Evolutionary conservation across 2,888 invertebrate species (phyloP), one percentile per base, ranked within the genome.

Genomic region (Hesperia comma): DNA sequence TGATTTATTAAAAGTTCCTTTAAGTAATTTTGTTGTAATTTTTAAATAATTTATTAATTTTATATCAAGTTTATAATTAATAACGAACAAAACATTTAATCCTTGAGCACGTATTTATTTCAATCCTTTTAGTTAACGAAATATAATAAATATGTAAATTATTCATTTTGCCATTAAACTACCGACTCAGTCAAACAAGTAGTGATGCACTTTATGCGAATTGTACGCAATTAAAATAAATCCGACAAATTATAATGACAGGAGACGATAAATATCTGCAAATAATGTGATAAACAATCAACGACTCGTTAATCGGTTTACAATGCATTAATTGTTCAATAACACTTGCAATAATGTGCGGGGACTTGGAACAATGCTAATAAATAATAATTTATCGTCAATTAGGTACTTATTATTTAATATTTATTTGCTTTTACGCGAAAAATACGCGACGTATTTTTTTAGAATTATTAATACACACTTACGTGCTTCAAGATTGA

Each of bases 311-410:
- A 60, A 60, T 49, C 33, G 49, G 33, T 60, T 60, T 49, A 60
- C 49, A 60, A 60, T 49, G 33, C 60, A 60, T 60, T 60, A 60
- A 60, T 60, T 60, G 19, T 60, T 49, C 33, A 57, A 41, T 14
- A 40, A 43, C 26, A 26, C n/a, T 19, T 21, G 1, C 7, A 41
- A 57, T 7, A 14, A 57, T 19, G 57, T 21, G 19, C 8, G 10
- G 19, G 46, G 10, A 49, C 4, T 49, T 49, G 19, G 4, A 19
- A 49, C 19, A 19, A 19, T 5, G 4, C 10, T 19, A 49, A 49
- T 49, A 19, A 46, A 46, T 46, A 17, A 46, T 12, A 37, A 37
- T 37, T 37, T 37, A 37, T 12, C 12, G n/a, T n/a, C n/a, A n/a
- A n/a, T n/a, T n/a, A n/a, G n/a, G n/a, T n/a, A n/a, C n/a, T n/a